phyloP scores from a whole-genome alignment of 2,113 vertebrate genomes.

The Fregetta grallaria region DNA sequence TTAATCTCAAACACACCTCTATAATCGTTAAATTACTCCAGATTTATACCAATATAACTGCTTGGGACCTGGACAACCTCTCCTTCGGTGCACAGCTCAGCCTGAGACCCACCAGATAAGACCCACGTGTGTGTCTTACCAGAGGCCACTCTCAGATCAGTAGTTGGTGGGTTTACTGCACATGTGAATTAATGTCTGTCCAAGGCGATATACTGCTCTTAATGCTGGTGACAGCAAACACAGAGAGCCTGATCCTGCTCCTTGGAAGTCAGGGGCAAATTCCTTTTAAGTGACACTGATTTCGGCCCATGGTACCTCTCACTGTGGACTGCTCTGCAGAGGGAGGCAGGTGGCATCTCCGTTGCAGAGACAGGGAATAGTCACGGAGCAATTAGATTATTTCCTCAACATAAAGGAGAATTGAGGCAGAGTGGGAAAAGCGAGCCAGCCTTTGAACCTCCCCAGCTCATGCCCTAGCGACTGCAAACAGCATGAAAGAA shows the following conservation, averaged over 20 bases:
- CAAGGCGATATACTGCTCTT: neutral
- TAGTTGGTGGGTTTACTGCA: neutral
- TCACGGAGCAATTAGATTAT: rapidly evolving
- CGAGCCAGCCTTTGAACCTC: neutral
- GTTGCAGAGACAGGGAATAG: neutral
- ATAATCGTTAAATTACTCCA: neutral
- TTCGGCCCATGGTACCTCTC: neutral
- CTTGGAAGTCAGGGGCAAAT: neutral
- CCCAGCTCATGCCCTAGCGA: rapidly evolving
- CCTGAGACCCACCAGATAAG: neutral
- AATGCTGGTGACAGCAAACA: neutral
- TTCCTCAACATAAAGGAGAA: neutral
- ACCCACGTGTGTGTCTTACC: rapidly evolving
- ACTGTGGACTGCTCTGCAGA: neutral
- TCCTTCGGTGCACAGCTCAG: neutral
- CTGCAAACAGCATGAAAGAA: neutral
- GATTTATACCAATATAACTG: neutral
- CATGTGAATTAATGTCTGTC: neutral
- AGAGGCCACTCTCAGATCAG: neutral
- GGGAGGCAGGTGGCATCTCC: neutral
- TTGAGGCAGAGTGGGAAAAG: neutral
- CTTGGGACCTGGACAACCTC: neutral
- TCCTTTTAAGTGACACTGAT: neutral
- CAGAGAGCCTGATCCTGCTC: neutral
- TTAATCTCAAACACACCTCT: neutral